phyloP scores from a whole-genome alignment of 2,888 invertebrate genomes.

The Gari tellinella region DNA sequence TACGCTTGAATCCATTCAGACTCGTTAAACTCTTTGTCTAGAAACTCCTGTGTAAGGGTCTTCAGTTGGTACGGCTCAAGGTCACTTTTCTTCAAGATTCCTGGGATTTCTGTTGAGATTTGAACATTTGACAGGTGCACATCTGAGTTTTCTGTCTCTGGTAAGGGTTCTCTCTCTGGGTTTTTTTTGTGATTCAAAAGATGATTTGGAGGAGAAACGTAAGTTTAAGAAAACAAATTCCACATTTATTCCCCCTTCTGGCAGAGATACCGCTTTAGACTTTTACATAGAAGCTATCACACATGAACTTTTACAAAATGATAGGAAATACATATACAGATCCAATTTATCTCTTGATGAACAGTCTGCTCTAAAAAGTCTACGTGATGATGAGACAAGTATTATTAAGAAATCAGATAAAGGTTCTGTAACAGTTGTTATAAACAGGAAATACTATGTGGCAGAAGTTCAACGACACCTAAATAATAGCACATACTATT shows the following conservation, averaged over 20 bases:
- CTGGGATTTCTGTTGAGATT: no score
- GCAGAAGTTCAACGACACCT: conserved; percentile 18
- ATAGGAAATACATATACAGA: conserved; percentile 5
- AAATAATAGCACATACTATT: conserved; percentile 3
- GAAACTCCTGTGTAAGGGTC: no score
- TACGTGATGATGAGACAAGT: conserved; percentile 14
- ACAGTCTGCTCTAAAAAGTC: neutral
- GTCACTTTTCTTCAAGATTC: no score
- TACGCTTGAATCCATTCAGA: no score
- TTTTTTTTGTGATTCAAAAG: neutral
- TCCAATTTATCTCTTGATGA: conserved; percentile 24
- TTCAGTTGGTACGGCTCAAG: no score
- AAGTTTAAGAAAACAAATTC: conserved; percentile 22
- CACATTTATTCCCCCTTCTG: conserved; percentile 21
- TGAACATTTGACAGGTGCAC: no score
- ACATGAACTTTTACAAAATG: conserved; percentile 20
- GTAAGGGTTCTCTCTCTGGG: no score
- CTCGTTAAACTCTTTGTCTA: no score
- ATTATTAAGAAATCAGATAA: conserved; percentile 27
- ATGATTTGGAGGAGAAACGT: neutral
- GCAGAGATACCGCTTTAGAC: conserved; percentile 19
- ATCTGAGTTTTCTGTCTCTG: no score
- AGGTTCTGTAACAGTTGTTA: conserved; percentile 11
- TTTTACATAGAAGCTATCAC: conserved; percentile 31
- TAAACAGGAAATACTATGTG: conserved; percentile 12